Evolutionary conservation across 2,888 invertebrate genomes (phyloP).

Genomic region (Pseudolycoriella hygida): DNA sequence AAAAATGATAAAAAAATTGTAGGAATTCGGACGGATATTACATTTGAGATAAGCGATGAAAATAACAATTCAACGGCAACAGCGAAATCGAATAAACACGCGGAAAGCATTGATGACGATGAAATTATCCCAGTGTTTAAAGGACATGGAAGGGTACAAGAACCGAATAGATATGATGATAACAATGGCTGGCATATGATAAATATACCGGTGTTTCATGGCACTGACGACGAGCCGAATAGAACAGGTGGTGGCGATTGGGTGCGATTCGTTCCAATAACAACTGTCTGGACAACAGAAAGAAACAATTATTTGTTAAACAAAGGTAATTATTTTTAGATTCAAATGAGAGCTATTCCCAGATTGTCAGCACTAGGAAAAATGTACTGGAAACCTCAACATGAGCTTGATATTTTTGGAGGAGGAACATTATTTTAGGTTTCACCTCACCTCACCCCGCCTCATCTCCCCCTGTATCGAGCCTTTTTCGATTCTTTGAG

Average conservation of each 20-base stretch:
- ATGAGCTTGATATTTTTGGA: too few species aligned
- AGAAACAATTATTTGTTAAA: conserved; percentile 9
- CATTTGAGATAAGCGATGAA: conserved; percentile 27
- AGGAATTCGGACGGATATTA: conserved; percentile 29
- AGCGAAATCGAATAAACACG: conserved; percentile 5
- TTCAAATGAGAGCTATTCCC: neutral
- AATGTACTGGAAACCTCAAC: too few species aligned
- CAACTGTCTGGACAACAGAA: conserved; percentile 23
- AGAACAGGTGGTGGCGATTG: conserved; percentile 21
- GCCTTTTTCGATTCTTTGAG: too few species aligned
- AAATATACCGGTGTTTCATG: conserved; percentile 19
- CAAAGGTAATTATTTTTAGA: too few species aligned
- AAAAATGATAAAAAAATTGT: conserved; percentile 24
- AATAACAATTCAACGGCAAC: conserved; percentile 20
- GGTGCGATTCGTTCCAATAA: conserved; percentile 23
- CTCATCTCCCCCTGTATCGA: too few species aligned
- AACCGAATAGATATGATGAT: neutral
- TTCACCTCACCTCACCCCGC: neutral
- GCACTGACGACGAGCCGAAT: conserved; percentile 15
- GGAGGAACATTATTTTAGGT: neutral
- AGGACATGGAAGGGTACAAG: conserved; percentile 12
- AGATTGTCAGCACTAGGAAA: too few species aligned
- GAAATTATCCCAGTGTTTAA: conserved; percentile 11
- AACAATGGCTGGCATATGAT: neutral
- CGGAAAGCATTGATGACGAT: conserved; percentile 2